These are phyloP conservation scores for Semaprochilodus insignis DNA, from an alignment of 2,797 vertebrate species.

Conservation along the genomic window DNA sequence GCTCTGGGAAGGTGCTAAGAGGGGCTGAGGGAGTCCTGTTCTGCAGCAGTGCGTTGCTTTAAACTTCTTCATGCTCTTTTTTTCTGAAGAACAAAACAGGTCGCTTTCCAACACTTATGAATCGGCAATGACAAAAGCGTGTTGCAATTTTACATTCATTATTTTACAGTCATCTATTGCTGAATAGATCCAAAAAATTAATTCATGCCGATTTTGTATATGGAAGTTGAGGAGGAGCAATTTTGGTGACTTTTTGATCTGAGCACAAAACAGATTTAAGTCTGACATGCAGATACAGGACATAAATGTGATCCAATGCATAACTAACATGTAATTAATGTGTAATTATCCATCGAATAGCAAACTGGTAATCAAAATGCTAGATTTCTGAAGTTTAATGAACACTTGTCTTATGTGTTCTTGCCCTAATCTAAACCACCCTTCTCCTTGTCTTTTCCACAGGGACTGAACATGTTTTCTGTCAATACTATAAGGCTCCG, in stretches of 20 bases:
- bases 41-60: background rate
- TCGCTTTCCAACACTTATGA: too few relatives aligned
- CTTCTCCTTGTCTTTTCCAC: background rate
- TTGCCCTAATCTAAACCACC: background rate
- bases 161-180: background rate
- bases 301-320: background rate
- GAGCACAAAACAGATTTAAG: too few relatives aligned
- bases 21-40: background rate
- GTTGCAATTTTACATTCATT: background rate
- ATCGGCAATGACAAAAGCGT: too few relatives aligned
- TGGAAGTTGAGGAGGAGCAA: too few relatives aligned
- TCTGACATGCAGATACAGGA: too few relatives aligned
- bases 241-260: too few relatives aligned
- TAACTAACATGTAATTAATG: background rate
- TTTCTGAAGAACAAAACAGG: too few relatives aligned
- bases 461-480: slow-evolving; percentile 66
- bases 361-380: background rate
- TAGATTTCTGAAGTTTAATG: background rate
- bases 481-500: slow-evolving; percentile 37
- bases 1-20: background rate
- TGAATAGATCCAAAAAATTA: too few relatives aligned
- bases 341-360: background rate
- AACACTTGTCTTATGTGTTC: background rate
- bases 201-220: too few relatives aligned
- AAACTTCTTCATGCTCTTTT: background rate